phyloP scores from a whole-genome alignment of 2,888 invertebrate genomes.

The Cantharis nigra region DNA sequence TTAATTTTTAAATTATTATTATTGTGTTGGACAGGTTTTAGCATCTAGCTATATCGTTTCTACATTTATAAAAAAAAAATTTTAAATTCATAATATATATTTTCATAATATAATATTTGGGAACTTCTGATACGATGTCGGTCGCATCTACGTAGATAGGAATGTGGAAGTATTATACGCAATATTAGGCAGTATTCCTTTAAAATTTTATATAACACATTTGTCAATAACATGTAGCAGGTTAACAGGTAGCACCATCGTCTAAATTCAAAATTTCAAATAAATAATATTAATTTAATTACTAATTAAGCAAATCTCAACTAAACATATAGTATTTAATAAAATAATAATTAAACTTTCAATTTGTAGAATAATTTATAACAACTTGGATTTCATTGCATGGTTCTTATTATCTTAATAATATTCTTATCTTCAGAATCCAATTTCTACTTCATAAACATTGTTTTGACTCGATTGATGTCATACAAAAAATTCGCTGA shows the following conservation, averaged over 20 bases:
- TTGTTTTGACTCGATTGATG: no score
- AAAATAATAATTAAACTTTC: no score
- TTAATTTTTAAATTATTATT: slow-evolving; percentile 24
- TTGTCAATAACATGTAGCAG: slow-evolving; percentile 8
- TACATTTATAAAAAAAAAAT: slow-evolving; percentile 37
- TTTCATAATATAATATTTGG: slow-evolving; percentile 21
- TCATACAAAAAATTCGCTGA: no score
- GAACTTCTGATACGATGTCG: slow-evolving; percentile 31
- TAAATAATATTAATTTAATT: neutral
- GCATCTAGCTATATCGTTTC: slow-evolving; percentile 32
- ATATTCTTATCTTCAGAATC: no score
- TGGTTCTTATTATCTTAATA: no score
- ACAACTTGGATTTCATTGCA: no score
- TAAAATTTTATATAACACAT: slow-evolving; percentile 27
- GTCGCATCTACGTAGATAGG: slow-evolving; percentile 31
- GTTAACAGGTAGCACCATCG: neutral
- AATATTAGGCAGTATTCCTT: slow-evolving; percentile 10
- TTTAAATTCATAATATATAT: slow-evolving; percentile 39
- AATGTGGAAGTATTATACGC: slow-evolving; percentile 32
- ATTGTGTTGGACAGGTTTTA: slow-evolving; percentile 30
- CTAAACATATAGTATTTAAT: neutral
- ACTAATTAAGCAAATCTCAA: neutral
- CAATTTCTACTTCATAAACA: no score
- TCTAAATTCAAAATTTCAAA: neutral
- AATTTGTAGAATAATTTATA: no score